Evolutionary conservation across 2,888 invertebrate genomes (phyloP).

Genomic region (Oxytorus armatus): DNA sequence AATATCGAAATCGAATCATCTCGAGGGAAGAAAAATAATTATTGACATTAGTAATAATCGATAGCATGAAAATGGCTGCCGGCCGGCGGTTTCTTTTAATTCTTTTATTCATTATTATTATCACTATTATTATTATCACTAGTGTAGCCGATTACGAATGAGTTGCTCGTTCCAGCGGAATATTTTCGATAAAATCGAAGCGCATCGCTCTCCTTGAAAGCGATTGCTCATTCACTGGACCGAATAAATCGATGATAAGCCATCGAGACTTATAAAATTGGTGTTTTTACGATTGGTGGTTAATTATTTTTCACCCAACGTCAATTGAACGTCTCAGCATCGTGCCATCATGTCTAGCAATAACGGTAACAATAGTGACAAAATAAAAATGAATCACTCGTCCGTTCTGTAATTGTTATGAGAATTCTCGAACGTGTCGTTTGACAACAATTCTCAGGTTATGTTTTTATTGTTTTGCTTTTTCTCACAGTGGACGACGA

Average conservation of each 20-base stretch:
- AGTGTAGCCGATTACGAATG: constrained; percentile 8
- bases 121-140: constrained; percentile 18
- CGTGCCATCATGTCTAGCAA: constrained; percentile 60
- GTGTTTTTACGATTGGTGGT: background rate
- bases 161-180: constrained; percentile 46
- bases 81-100: constrained; percentile 13
- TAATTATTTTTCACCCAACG: background rate
- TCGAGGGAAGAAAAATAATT: too few relatives aligned
- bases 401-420: background rate
- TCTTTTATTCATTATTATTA: constrained; percentile 24
- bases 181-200: constrained; percentile 20
- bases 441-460: constrained; percentile 44
- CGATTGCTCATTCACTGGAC: constrained; percentile 38
- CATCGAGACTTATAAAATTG: background rate
- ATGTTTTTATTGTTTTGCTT: constrained; percentile 23
- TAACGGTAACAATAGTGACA: constrained; percentile 50
- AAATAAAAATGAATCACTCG: background rate
- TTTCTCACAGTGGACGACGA: constrained; percentile 70
- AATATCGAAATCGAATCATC: constrained; percentile 35
- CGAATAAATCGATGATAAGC: constrained; percentile 53
- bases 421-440: background rate
- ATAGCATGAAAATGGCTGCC: constrained; percentile 39
- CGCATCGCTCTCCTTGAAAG: constrained; percentile 11
- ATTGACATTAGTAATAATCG: constrained; percentile 30
- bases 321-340: background rate